Base-by-base conservation (phyloP, 2,113 vertebrate genomes). In the Diphyllodes magnificus region DNA sequence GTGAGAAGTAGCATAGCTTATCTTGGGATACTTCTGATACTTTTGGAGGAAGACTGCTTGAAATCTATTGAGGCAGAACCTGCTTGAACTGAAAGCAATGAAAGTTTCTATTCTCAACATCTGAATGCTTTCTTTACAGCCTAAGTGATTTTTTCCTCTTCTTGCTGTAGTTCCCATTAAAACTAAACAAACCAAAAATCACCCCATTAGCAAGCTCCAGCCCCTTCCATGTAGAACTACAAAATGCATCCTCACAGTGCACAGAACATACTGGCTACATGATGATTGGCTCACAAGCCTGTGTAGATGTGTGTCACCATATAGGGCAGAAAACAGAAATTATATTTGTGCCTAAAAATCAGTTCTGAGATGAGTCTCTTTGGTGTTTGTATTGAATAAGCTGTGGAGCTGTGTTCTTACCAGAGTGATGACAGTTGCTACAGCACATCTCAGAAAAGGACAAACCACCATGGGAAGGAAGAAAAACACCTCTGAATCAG, bases 401-500 rank as follows among this genome's bases (percentile, higher is more conserved):
- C 73, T 78, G 28, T 37, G 61, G 87, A 91, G 35, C 65, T 70
- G 19, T 71, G 37, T 10, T 94, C 70, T 82, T 75, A 85, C 35
- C 28, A n/a, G 27, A 89, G 75, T 44, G 81, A 93, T 19, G 53
- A 91, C 69, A 90, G 84, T 69, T 91, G 85, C 44, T 90, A 72
- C 81, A 89, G 86, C 40, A 51, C 60, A 42, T 68, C 61, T 92
- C 42, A 51, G 82, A 63, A 96, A 90, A 93, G 87, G 92, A 84
- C 78, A 95, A 93, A 63, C 57, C 1, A 5, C 53, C 69, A 82
- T 3, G 15, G 49, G 15, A 76, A 91, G 70, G 49, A 57, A 92
- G 44, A 94, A 79, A 93, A 94, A 37, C 51, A 94, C 69, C 63
- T 89, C 47, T 85, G 82, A 95, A 72, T 82, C 61, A 82, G 75